Evolutionary conservation across 1,140 invertebrate species (phyloP), one percentile per base, ranked within the genome.

Genomic region (Drosophila azteca): DNA sequence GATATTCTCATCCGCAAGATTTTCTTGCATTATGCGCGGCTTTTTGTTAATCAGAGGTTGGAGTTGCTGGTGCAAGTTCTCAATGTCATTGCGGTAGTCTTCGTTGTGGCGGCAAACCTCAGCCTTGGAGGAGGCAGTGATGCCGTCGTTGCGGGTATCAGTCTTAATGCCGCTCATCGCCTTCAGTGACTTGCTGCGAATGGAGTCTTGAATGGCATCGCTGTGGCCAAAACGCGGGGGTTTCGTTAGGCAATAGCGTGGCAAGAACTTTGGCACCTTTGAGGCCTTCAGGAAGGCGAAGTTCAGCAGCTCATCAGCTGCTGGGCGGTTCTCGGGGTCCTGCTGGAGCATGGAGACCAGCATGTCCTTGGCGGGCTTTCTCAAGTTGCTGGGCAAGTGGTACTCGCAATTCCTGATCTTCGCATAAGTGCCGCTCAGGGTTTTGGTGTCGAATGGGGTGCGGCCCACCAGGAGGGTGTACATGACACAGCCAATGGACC

Each of bases 401-500:
- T 99, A 99, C 90, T 98, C 96, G 91, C 98, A 98, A 88, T 95
- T 95, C 79, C 97, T 98, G 69, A 99, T 99, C 72, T 95, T 95
- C 31, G 95, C 94, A 91, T 99, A 99, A 0, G 98, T 99, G 90
- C 98, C 98, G 82, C 94, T 95, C 20, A 97, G 92, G 44, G 95
- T 96, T 9, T 95, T 95, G 0, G 98, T 99, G 92, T 99, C 98
- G 93, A 99, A 99, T 6, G 98, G 98, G 3, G 98, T 98, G 90
- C 97, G 97, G 6, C 98, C 98, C 49, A 98, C 96, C 3, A 99
- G 93, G 60, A 99, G 92, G 2, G 98, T 99, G 90, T 98, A 99
- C 97, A 98, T 97, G 75, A 98, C 97, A 92, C 97, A 99, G 5
- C 98, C 98, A 81, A 99, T 95, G 31, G 98, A 98, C 98, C 98